These are phyloP conservation scores for Amphilophus citrinellus DNA, from an alignment of 2,113 vertebrate genomes.

Conservation along the genomic window DNA sequence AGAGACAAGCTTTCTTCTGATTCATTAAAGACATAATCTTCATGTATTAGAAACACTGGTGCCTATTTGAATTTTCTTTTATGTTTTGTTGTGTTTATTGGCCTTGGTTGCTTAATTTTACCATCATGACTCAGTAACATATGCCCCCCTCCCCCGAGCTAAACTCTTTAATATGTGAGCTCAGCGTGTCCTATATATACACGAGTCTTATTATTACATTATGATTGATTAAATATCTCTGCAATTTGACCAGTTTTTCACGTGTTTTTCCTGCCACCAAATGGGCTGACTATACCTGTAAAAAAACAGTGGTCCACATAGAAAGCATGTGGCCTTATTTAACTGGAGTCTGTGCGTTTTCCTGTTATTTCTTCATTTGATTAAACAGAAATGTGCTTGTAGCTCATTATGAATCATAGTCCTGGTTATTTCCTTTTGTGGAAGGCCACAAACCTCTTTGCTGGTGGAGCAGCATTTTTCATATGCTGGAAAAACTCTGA, in stretches of 20 bases:
- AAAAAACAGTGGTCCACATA: not conserved
- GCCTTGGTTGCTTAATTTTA: not conserved
- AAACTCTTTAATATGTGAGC: conserved; percentile 11
- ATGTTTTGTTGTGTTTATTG: not conserved
- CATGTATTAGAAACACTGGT: not conserved
- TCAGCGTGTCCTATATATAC: conserved; percentile 27
- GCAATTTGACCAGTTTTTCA: not conserved
- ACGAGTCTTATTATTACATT: conserved; percentile 14
- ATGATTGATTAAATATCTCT: not conserved
- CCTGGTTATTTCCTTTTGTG: not conserved
- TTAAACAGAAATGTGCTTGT: not conserved
- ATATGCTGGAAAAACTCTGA: not conserved
- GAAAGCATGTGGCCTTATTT: not conserved
- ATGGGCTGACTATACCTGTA: not conserved
- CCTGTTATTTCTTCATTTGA: not conserved
- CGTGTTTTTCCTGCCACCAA: not conserved
- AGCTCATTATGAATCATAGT: not conserved
- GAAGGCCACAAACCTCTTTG: conserved; percentile 7
- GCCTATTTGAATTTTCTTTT: too few relatives aligned
- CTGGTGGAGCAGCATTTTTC: not conserved
- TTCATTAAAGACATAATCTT: not conserved
- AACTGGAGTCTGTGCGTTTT: not conserved
- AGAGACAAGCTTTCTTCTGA: not conserved
- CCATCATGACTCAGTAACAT: conserved; percentile 37
- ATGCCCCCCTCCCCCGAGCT: not conserved